Base-by-base conservation (phyloP, 2,888 invertebrate species). In the Limnephilus marmoratus region DNA sequence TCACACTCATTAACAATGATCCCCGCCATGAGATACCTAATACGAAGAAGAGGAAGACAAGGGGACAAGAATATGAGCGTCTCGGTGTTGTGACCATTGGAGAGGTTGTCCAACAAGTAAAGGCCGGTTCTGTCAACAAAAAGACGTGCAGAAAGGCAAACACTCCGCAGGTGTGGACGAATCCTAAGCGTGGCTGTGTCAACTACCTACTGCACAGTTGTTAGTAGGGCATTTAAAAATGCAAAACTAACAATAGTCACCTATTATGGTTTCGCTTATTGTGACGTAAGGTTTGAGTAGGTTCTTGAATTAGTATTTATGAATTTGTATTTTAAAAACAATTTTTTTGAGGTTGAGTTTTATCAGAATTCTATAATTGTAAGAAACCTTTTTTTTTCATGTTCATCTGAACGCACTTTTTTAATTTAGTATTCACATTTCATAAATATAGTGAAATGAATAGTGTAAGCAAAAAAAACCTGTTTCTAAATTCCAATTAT, bases 1-100 rank as follows among this genome's bases (percentile, higher is more conserved):
- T 86, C 86, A 86, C 45, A 86, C 86, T 86, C 86, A 86, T 86
- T 86, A 86, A 86, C 86, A 86, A 86, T 86, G 86, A 45, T 86
- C 86, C 11, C 1, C 45, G 86, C 86, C 86, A 29, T 86, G 29
- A 49, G 86, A 68, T 24, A 68, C 68, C 68, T 68, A 68, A 68
- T 68, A 68, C 24, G 24, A 68, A 7, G 68, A 24, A 24, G 68
- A 24, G 24, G 68, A 68, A 68, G 86, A 86, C 41, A 86, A 45
- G 86, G 41, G n/a, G n/a, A 86, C 86, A 29, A 41, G 86, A 45
- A n/a, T 15, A 24, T 29, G 45, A 11, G 12, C 41, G 86, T 45
- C 86, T 41, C 86, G 86, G 86, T 86, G 86, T 83, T 37, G 29
- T 86, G 45, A 29, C 45, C 41, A 45, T 24, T 41, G 41, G 86